Evolutionary conservation across 2,888 invertebrate species (phyloP).

Genomic region (Idaea aversata): DNA sequence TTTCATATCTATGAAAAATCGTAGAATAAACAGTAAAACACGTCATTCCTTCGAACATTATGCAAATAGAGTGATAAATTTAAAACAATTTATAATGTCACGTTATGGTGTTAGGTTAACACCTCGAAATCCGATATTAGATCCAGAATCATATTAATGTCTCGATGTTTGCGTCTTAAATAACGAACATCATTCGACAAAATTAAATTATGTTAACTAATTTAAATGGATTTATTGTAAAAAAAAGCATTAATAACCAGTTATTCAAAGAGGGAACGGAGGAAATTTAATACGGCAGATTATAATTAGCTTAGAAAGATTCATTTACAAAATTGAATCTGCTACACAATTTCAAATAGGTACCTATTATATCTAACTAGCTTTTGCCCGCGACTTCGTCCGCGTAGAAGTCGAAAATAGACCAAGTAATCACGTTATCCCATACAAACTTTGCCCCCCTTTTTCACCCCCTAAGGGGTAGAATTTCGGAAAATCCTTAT

Average conservation of each 20-base stretch:
- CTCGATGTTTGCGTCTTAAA: slow-evolving; percentile 19
- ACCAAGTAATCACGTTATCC: too few relatives aligned
- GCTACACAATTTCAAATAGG: too few relatives aligned
- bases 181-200: slow-evolving; percentile 18
- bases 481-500: too few relatives aligned
- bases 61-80: slow-evolving; percentile 49
- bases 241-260: slow-evolving; percentile 7
- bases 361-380: too few relatives aligned
- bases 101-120: slow-evolving; percentile 41
- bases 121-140: slow-evolving; percentile 51
- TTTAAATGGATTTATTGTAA: slow-evolving; percentile 8
- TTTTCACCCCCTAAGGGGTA: too few relatives aligned
- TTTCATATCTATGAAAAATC: slow-evolving; percentile 42
- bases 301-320: too few relatives aligned
- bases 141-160: slow-evolving; percentile 27
- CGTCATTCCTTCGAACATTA: slow-evolving; percentile 36
- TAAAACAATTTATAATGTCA: slow-evolving; percentile 42
- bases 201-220: slow-evolving; percentile 19
- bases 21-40: slow-evolving; percentile 41
- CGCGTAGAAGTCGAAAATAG: too few relatives aligned
- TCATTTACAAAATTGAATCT: too few relatives aligned
- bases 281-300: too few relatives aligned
- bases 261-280: too few relatives aligned
- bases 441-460: too few relatives aligned
- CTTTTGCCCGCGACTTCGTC: too few relatives aligned